Evolutionary conservation across 2,113 vertebrate genomes (phyloP), one percentile per base, ranked within the genome.

Genomic region (Bostrychus sinensis): DNA sequence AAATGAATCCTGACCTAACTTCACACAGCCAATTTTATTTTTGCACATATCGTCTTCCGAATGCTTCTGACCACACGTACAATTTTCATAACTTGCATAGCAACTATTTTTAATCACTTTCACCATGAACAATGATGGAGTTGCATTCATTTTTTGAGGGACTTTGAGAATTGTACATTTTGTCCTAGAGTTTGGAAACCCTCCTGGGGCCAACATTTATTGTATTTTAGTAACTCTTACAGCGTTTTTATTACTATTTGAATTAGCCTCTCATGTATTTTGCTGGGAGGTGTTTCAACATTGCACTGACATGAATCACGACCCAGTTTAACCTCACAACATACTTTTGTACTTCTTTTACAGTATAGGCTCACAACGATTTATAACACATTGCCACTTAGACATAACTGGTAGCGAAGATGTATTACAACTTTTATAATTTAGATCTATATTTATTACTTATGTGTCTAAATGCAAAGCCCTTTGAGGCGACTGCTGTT

Each of bases 271-370:
- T 28, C 26, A 51, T 28, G 48, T 51, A 4, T 46, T 51, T 28
- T 16, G 48, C 48, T 51, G 48, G 25, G 8, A 51, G 23, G 48
- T 23, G 16, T n/a, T 51, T 28, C 23, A 4, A 51, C 48, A 28
- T 51, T 51, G 48, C 48, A 26, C 25, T 30, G 48, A 51, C 48
- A 28, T 51, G 48, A 51, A 51, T 51, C 48, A 51, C 26, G 48
- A 51, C 48, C 48, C 48, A 51, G 48, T 51, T 26, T 51, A 26
- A 51, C 48, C 48, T 51, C 26, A 23, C 48, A 51, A 16, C 23
- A 51, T 3, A n/a, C 25, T 51, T 28, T 51, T 10, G 16, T 13
- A 16, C 48, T 26, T 51, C 23, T 51, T 28, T 51, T 51, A 1
- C 30, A 32, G 5, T 32, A 7, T 28, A 16, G n/a, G 2, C 14